These are phyloP conservation scores for Amphipyra berbera DNA, from an alignment of 2,888 invertebrate species.

Conservation along the genomic window DNA sequence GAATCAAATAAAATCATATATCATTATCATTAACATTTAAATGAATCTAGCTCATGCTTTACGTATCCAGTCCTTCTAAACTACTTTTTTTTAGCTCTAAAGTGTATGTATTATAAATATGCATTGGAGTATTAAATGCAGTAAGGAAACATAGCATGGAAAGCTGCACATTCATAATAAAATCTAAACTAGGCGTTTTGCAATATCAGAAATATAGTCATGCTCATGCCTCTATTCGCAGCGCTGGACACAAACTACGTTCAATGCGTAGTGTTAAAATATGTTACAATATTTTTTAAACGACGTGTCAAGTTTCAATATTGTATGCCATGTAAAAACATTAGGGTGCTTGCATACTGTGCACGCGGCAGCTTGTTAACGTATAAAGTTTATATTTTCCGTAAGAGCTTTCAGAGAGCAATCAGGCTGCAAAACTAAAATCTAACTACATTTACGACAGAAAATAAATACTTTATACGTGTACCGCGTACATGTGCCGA, in stretches of 20 bases:
- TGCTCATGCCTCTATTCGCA: neutral
- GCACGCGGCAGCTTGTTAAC: slow-evolving; percentile 18
- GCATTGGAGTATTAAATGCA: neutral
- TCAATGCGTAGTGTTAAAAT: slow-evolving; percentile 16
- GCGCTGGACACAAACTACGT: neutral
- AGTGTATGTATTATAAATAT: too few relatives aligned
- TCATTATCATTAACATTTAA: too few relatives aligned
- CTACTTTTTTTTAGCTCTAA: too few relatives aligned
- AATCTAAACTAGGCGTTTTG: neutral
- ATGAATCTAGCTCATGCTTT: too few relatives aligned
- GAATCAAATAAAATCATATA: too few relatives aligned
- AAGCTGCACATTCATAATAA: neutral
- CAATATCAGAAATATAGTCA: neutral
- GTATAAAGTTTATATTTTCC: slow-evolving; percentile 26
- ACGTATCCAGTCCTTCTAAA: too few relatives aligned
- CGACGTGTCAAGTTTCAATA: slow-evolving; percentile 40
- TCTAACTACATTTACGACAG: slow-evolving; percentile 32
- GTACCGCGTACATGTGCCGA: slow-evolving; percentile 1
- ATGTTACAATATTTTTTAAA: slow-evolving; percentile 21
- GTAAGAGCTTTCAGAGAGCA: slow-evolving; percentile 31
- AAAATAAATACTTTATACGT: slow-evolving; percentile 33
- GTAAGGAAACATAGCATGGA: neutral
- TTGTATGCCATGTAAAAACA: slow-evolving; percentile 25
- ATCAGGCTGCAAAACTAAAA: slow-evolving; percentile 30
- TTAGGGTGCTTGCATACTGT: slow-evolving; percentile 21